Evolutionary conservation across 23 tunicate genomes (phyloP).

Genomic region (Halocynthia roretzi): DNA sequence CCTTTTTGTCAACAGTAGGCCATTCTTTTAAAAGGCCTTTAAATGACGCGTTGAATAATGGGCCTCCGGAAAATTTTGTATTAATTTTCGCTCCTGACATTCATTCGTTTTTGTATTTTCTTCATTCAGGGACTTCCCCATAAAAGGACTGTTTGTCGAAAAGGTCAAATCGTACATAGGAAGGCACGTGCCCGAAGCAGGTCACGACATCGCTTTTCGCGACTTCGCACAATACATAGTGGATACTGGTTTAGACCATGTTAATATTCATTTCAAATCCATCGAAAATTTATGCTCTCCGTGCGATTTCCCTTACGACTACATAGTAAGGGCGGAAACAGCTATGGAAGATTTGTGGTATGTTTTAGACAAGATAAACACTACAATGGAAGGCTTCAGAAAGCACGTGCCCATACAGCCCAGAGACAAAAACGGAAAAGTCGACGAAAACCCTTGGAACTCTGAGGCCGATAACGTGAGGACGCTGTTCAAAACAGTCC

Average conservation of each 20-base stretch:
- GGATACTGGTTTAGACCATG: slow-evolving; percentile 33
- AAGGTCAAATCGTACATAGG: slow-evolving; percentile 17
- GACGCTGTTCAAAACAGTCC: slow-evolving; percentile 23
- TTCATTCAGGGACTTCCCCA: slow-evolving; percentile 10
- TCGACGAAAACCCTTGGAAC: slow-evolving; percentile 3
- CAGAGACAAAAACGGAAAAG: not conserved
- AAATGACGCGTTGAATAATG: too few relatives aligned
- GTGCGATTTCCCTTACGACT: slow-evolving; percentile 39
- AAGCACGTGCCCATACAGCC: slow-evolving; percentile 10
- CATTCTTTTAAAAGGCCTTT: too few relatives aligned
- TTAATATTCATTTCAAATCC: slow-evolving; percentile 48
- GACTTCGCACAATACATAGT: slow-evolving; percentile 47
- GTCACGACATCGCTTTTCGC: slow-evolving; percentile 45
- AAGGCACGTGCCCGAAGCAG: slow-evolving; percentile 34
- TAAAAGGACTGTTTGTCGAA: not conserved
- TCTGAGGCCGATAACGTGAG: slow-evolving; percentile 26
- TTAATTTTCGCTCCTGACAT: not conserved
- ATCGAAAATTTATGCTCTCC: slow-evolving; percentile 46
- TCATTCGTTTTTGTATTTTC: not conserved
- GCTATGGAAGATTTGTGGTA: slow-evolving; percentile 53
- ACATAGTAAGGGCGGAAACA: slow-evolving; percentile 48
- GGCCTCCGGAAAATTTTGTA: too few relatives aligned
- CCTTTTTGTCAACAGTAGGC: too few relatives aligned
- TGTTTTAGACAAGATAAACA: slow-evolving; percentile 38
- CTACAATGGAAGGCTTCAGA: slow-evolving; percentile 35